Base-by-base conservation (phyloP, 2,888 invertebrate genomes). In the Leptopilina syphax region DNA sequence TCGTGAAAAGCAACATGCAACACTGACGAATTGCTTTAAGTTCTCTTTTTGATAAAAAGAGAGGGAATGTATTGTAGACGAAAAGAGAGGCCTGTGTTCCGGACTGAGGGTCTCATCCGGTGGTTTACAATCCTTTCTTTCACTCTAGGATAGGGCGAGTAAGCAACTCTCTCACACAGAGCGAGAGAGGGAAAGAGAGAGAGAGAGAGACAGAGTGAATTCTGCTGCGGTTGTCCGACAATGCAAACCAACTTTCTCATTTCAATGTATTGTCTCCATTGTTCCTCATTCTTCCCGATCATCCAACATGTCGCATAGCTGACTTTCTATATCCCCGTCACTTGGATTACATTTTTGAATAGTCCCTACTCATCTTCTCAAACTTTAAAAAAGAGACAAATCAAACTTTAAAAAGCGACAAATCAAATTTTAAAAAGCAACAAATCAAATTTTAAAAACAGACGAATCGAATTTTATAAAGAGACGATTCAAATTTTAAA, bases 161-260 rank as follows among this genome's bases (percentile, higher is more conserved):
- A 50, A 41, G 54, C n/a, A 70, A n/a, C 76, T 68, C 68, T 54
- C 67, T 47, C 47, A 47, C 8, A 47, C 47, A 47, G 8, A 7
- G 47, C 7, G 47, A 4, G 8, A 47, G 47, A 9, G 34, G 34
- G 34, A 34, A 34, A 44, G 44, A 5, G 34, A 44, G 7, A 44
- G 7, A 44, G 5, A 8, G 44, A 5, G 44, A 44, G 8, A 73
- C 47, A 63, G 68, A 77, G 63, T 57, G 60, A 79, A 70, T 60
- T 63, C 63, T 76, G 57, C 76, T 73, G 85, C 85, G 86, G 86
- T 88, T 87, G 86, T 87, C 87, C 88, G 88, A 90, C 90, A 90
- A 90, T 90, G 89, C 89, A 90, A 89, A 90, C 90, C 89, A 89
- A 89, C 89, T 89, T 90, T 90, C 88, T 89, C 90, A 87, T 90